Evolutionary conservation across 2,888 invertebrate species (phyloP).

Genomic region (Phoenoteleia sp.): DNA sequence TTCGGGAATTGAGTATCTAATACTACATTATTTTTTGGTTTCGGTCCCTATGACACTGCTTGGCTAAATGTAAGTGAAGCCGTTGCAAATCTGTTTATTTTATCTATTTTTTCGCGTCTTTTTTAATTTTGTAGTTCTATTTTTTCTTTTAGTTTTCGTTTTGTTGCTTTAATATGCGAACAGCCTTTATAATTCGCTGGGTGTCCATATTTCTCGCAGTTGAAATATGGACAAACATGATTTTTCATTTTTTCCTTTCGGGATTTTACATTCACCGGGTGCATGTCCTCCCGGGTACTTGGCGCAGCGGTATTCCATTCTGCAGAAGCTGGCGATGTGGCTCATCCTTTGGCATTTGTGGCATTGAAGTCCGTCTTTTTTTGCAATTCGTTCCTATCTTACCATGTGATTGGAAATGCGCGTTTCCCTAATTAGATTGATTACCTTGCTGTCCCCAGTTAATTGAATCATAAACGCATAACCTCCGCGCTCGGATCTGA

Average conservation of each 20-base stretch:
- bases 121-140: background rate
- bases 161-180: background rate
- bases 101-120: background rate
- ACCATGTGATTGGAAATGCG: slow-evolving; percentile 26
- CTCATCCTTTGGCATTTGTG: slow-evolving; percentile 26
- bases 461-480: slow-evolving; percentile 22
- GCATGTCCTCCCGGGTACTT: slow-evolving; percentile 37
- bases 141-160: background rate
- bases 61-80: no score
- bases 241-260: no score
- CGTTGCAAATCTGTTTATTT: no score
- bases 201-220: background rate
- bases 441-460: background rate
- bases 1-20: no score
- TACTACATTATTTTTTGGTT: no score
- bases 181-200: slow-evolving; percentile 56
- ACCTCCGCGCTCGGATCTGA: slow-evolving; percentile 4
- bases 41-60: no score
- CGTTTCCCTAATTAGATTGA: background rate
- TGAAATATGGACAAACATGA: no score
- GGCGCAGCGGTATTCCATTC: slow-evolving; percentile 38
- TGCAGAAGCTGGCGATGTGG: slow-evolving; percentile 23
- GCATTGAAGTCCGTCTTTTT: slow-evolving; percentile 27
- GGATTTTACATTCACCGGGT: background rate
- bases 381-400: slow-evolving; percentile 33